phyloP scores from a whole-genome alignment of 2,888 invertebrate species.

The Agonopterix alstromeriana region DNA sequence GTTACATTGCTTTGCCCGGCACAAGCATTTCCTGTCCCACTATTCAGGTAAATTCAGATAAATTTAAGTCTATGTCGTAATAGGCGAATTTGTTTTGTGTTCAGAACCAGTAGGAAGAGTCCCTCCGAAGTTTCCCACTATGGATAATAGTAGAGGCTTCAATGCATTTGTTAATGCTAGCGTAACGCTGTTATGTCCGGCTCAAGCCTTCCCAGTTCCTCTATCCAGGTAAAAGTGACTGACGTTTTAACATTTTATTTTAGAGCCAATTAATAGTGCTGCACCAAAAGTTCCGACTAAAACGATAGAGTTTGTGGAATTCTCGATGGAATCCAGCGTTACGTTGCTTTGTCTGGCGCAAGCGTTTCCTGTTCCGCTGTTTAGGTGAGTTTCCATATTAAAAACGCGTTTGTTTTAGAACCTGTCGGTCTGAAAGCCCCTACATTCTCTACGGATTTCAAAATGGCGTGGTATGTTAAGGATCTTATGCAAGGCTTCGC shows the following conservation, averaged over 20 bases:
- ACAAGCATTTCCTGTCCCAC: conserved; percentile 81
- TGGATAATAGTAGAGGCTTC: conserved; percentile 79
- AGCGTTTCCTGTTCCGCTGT: conserved; percentile 81
- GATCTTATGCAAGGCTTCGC: conserved; percentile 64
- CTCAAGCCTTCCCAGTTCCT: conserved; percentile 81
- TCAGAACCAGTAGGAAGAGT: conserved; percentile 78
- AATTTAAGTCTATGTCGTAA: conserved; percentile 7
- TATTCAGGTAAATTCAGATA: conserved; percentile 76
- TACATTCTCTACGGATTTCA: conserved; percentile 79
- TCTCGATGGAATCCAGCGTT: conserved; percentile 62
- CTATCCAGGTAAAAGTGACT: conserved; percentile 76
- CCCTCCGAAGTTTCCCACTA: conserved; percentile 83
- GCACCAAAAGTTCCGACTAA: conserved; percentile 80
- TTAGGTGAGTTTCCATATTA: conserved; percentile 77
- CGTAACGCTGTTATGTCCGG: conserved; percentile 81
- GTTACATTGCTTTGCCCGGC: conserved; percentile 78
- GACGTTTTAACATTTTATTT: conserved; percentile 33
- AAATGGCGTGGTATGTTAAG: conserved; percentile 75
- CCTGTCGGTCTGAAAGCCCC: conserved; percentile 82
- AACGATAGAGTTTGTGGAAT: conserved; percentile 66
- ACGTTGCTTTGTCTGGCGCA: conserved; percentile 83
- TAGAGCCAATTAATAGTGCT: conserved; percentile 84
- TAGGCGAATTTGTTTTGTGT: conserved; percentile 28
- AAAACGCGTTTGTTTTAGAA: conserved; percentile 42
- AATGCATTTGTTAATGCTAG: conserved; percentile 68